phyloP scores from a whole-genome alignment of 2,888 invertebrate genomes.

The Gibbula magus region DNA sequence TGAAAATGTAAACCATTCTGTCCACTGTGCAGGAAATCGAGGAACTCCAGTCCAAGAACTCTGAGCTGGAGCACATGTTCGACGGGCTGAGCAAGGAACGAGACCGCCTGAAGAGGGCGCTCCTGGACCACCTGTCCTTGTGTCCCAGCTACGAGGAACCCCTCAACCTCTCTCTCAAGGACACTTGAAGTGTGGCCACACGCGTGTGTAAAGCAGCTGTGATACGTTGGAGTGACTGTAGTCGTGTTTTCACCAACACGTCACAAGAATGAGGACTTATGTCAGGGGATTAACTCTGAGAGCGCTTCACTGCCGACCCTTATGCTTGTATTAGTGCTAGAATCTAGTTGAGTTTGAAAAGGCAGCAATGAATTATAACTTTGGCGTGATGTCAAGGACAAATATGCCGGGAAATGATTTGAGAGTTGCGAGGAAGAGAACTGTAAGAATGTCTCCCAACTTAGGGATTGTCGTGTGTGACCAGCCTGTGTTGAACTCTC shows the following conservation, averaged over 20 bases:
- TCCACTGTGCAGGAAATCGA: conserved; percentile 41
- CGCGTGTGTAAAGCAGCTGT: conserved; percentile 16
- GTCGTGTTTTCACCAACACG: not conserved
- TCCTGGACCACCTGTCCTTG: conserved; percentile 38
- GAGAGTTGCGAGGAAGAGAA: too few relatives aligned
- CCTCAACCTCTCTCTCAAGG: conserved; percentile 21
- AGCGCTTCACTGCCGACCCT: not conserved
- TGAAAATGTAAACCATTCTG: too few relatives aligned
- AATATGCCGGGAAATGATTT: too few relatives aligned
- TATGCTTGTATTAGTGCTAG: not conserved
- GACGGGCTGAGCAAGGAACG: conserved; percentile 47
- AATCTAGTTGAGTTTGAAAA: not conserved
- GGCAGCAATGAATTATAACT: not conserved
- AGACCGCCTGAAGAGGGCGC: conserved; percentile 43
- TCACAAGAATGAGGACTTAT: not conserved
- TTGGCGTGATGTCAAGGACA: too few relatives aligned
- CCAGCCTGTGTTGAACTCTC: too few relatives aligned
- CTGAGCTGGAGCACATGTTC: conserved; percentile 43
- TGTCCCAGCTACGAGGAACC: conserved; percentile 30
- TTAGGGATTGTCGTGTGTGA: too few relatives aligned
- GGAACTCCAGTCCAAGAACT: conserved; percentile 45
- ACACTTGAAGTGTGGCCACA: not conserved
- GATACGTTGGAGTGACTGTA: conserved; percentile 13
- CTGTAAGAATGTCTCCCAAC: too few relatives aligned
- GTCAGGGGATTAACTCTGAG: conserved; percentile 3